Base-by-base conservation (phyloP, 2,888 invertebrate genomes). In the Graphium colonna region DNA sequence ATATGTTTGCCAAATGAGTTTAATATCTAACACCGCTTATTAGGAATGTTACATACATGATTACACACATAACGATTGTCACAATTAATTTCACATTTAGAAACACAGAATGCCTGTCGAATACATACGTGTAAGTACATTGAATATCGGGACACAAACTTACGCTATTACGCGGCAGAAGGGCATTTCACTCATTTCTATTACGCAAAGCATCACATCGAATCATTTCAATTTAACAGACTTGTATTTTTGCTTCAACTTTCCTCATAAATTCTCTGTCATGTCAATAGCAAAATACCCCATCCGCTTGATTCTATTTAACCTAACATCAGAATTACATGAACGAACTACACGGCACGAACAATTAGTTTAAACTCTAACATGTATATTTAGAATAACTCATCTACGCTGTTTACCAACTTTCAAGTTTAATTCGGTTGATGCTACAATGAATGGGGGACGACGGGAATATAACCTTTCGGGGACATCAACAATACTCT, bases 381-480 rank as follows among this genome's bases (percentile, higher is more conserved):
- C 31, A 41, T 41, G 41, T 13, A 42, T 18, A 50, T 50, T 50
- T 50, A 50, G 49, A 50, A 50, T 50, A 50, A 42, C 49, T 50
- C 42, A 18, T 50, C 49, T 50, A 50, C 49, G 49, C 49, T 50
- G 49, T 50, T 49, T 50, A 42, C 49, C 42, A 50, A 50, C 18
- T 42, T 49, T 50, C 1, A 16, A 31, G 10, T 21, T 21, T 21
- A 3, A 21, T 21, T 21, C 21, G 21, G 5, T 21, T 21, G 21
- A 2, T 21, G 21, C 21, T 21, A 21, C 5, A 5, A 21, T 21
- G 21, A 21, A n/a, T n/a, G n/a, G n/a, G n/a, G n/a, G 21, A 21
- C 21, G 21, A 21, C 21, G 21, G 5, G 21, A 21, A 21, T 21
- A 5, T 21, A 21, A n/a, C n/a, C n/a, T n/a, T n/a, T n/a, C n/a